phyloP scores from a whole-genome alignment of 2,888 invertebrate genomes.

The Matsumyia berberina region DNA sequence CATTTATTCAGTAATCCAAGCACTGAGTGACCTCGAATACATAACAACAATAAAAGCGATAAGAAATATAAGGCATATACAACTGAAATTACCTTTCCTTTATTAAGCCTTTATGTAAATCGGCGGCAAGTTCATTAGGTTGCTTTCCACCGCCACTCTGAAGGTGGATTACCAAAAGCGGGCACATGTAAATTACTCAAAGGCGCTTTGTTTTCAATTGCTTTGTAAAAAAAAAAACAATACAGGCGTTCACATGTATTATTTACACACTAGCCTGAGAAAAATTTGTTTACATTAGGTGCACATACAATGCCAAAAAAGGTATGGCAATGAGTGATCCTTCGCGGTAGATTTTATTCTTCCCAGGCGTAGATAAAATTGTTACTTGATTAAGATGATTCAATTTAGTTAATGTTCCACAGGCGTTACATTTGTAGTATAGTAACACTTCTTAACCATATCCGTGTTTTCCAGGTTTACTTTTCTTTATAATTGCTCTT shows the following conservation, averaged over 20 bases:
- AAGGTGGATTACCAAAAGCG: constrained; percentile 1
- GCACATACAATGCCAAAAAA: background rate
- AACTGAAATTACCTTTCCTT: constrained; percentile 13
- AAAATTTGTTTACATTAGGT: constrained; percentile 1
- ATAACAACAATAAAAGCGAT: constrained; percentile 38
- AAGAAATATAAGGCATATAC: constrained; percentile 26
- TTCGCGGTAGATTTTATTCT: constrained; percentile 3
- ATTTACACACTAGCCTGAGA: background rate
- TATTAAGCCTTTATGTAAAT: constrained; percentile 38
- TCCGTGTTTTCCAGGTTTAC: background rate
- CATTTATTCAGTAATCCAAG: constrained; percentile 1
- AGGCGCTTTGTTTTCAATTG: constrained; percentile 22
- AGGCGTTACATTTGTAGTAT: background rate
- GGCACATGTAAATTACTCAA: constrained; percentile 9
- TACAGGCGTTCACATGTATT: background rate
- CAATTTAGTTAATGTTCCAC: constrained; percentile 22
- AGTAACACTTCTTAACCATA: background rate
- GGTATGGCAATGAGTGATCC: background rate
- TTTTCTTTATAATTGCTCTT: background rate
- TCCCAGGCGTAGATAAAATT: background rate
- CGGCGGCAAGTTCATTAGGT: constrained; percentile 24
- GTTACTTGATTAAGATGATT: constrained; percentile 15
- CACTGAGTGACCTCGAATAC: constrained; percentile 2
- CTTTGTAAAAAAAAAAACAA: constrained; percentile 15
- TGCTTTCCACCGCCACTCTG: background rate